These are phyloP conservation scores for Timema cristinae DNA, from an alignment of 2,888 invertebrate genomes.

Conservation along the genomic window DNA sequence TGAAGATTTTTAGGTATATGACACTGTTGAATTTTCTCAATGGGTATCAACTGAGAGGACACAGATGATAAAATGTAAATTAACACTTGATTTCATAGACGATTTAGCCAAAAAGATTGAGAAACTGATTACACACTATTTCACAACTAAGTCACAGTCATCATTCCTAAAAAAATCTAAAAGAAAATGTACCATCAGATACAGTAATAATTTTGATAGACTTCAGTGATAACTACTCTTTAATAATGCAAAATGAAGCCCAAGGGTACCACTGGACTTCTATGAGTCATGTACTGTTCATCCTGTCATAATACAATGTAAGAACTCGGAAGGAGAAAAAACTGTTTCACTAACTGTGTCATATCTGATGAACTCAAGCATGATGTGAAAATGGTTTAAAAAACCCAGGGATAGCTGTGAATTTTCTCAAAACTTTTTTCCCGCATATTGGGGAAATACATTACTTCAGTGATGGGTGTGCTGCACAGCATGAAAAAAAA, in stretches of 20 bases:
- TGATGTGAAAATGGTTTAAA: background rate
- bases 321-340: background rate
- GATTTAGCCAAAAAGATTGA: background rate
- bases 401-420: background rate
- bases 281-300: background rate
- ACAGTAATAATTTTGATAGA: constrained; percentile 4
- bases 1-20: background rate
- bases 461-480: background rate
- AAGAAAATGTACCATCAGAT: constrained; percentile 5
- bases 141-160: background rate
- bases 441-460: background rate
- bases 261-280: background rate
- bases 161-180: background rate
- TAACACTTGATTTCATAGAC: background rate
- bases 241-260: background rate
- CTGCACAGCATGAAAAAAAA: background rate
- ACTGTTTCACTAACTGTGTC: background rate
- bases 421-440: background rate
- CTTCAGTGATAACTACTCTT: background rate
- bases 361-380: background rate
- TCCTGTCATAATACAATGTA: background rate
- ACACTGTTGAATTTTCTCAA: background rate
- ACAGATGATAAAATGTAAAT: background rate
- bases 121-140: background rate
- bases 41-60: background rate